These are phyloP conservation scores for Poecile atricapillus DNA, from an alignment of 2,113 vertebrate species.

Conservation along the genomic window DNA sequence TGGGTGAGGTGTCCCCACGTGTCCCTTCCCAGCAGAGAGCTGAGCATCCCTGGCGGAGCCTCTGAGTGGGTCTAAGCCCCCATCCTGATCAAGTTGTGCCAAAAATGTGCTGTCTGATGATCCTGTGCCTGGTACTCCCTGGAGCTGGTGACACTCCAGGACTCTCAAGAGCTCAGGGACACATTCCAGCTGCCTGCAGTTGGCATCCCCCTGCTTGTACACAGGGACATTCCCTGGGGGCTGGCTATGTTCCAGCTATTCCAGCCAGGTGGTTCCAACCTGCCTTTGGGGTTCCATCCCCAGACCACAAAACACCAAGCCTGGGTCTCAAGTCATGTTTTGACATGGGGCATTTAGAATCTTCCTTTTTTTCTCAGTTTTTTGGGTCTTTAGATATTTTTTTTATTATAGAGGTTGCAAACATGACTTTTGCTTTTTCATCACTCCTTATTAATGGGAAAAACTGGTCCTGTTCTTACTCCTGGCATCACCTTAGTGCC, in stretches of 20 bases:
- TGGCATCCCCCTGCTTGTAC: rapidly evolving
- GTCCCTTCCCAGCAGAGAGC: background rate
- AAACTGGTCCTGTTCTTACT: background rate
- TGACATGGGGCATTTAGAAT: background rate
- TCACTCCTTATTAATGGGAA: background rate
- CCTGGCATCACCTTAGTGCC: rapidly evolving
- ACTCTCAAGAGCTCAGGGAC: background rate
- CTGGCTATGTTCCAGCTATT: background rate
- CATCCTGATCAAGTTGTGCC: background rate
- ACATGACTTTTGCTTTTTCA: rapidly evolving
- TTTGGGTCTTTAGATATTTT: background rate
- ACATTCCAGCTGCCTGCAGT: background rate
- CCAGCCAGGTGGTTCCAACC: background rate
- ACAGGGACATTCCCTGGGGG: background rate
- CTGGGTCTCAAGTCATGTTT: background rate
- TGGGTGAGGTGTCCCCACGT: rapidly evolving
- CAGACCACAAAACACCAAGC: background rate
- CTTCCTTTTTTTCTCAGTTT: background rate
- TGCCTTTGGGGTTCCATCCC: background rate
- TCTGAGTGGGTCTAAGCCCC: background rate
- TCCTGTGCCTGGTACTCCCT: background rate
- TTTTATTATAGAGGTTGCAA: background rate
- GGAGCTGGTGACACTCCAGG: background rate
- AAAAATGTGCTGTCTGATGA: background rate
- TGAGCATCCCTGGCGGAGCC: background rate